Evolutionary conservation across 2,797 vertebrate species (phyloP), one percentile per base, ranked within the genome.

Genomic region (Chloroceryle amazona): DNA sequence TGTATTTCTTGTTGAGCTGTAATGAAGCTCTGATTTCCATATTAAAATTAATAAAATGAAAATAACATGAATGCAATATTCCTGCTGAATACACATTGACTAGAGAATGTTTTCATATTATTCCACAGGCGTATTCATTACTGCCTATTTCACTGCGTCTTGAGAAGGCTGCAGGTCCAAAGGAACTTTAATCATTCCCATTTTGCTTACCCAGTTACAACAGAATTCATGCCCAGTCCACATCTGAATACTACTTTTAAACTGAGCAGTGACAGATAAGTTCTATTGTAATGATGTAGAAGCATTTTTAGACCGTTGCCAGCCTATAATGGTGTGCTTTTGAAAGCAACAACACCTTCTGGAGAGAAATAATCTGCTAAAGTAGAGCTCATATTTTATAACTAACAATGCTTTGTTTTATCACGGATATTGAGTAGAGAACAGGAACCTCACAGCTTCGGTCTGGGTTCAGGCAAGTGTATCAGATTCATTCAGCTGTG

Each of bases 11-110:
- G 17, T 70, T 90, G 91, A 63, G 80, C 44, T 80, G 60, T 92
- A 93, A 96, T 94, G 86, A 96, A 96, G 39, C 7, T 63, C 86
- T 81, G 81, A 92, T 97, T 97, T 97, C 81, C 95, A 94, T 95
- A 96, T 84, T 93, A 94, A 95, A 95, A 96, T 96, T 97, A 96
- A 96, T 97, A 88, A 96, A 95, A 95, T 90, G 80, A 92, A 94
- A 96, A 91, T 90, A 88, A 75, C 19, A 79, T 19, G 55, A 94
- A 81, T 76, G 37, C 14, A 83, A 86, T 95, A 93, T 93, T 93
- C 63, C 70, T 90, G 35, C 62, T 96, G 91, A 94, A 96, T 95
- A 35, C 91, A 86, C 46, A 72, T 60, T 86, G 71, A 93, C 67
- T 94, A 58, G 16, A 73, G 35, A 88, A 83, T 33, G 20, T 60